These are phyloP conservation scores for Eufriesea mexicana DNA, from an alignment of 1,140 invertebrate genomes.

Conservation along the genomic window DNA sequence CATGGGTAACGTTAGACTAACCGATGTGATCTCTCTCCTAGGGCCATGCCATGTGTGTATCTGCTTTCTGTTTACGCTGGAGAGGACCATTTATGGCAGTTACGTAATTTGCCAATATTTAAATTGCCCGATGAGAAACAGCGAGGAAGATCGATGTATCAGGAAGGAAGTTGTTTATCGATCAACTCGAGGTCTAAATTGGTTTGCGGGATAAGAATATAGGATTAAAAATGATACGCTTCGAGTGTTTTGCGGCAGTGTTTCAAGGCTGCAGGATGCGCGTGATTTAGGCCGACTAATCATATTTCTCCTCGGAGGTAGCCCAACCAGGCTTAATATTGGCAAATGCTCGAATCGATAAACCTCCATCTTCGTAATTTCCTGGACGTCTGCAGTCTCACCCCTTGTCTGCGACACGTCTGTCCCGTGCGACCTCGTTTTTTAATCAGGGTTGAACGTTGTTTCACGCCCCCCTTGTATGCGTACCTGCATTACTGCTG, in stretches of 20 bases:
- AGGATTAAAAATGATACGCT: background rate
- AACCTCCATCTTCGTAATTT: slow-evolving; percentile 44
- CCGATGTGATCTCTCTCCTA: too few relatives aligned
- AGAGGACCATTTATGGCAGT: too few relatives aligned
- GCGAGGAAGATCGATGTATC: too few relatives aligned
- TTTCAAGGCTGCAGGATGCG: background rate
- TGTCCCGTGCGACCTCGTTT: slow-evolving; percentile 32
- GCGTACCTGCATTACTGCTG: background rate
- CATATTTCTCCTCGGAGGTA: background rate
- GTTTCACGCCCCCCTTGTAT: background rate
- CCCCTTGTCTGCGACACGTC: slow-evolving; percentile 31
- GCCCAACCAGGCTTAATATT: slow-evolving; percentile 27
- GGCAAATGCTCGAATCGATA: slow-evolving; percentile 37
- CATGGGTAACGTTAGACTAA: too few relatives aligned
- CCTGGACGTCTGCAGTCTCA: slow-evolving; percentile 40
- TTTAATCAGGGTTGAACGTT: slow-evolving; percentile 32
- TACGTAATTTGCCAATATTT: too few relatives aligned
- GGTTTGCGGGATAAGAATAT: background rate
- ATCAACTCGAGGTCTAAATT: background rate
- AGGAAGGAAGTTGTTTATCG: background rate
- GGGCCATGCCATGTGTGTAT: too few relatives aligned
- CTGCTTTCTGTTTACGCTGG: too few relatives aligned
- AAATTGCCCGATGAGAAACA: too few relatives aligned
- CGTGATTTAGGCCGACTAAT: slow-evolving; percentile 28
- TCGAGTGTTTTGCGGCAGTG: background rate